These are phyloP conservation scores for Drosophila falleni DNA, from an alignment of 2,888 invertebrate species.

Conservation along the genomic window DNA sequence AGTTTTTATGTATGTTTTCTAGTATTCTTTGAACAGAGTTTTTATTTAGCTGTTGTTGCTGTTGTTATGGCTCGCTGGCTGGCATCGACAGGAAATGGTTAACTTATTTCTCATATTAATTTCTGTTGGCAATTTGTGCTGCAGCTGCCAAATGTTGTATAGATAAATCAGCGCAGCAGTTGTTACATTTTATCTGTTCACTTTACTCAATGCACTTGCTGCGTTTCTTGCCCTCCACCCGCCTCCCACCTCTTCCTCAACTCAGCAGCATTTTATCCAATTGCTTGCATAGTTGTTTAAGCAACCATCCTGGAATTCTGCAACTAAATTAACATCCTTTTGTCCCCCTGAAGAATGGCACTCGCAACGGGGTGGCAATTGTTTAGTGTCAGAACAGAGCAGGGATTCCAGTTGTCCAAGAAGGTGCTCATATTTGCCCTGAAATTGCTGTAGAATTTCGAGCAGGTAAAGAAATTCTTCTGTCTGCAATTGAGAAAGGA, in stretches of 20 bases:
- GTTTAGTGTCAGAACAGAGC: not conserved
- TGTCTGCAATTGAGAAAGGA: not conserved
- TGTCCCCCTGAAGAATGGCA: not conserved
- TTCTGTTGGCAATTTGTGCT: slow-evolving; percentile 65
- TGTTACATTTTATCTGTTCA: slow-evolving; percentile 19
- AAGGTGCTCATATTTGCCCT: slow-evolving; percentile 20
- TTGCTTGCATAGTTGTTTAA: slow-evolving; percentile 32
- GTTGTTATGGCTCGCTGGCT: slow-evolving; percentile 16
- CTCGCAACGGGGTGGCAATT: slow-evolving; percentile 2
- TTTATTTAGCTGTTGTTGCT: slow-evolving; percentile 10
- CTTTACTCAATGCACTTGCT: not conserved
- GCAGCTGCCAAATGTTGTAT: slow-evolving; percentile 19
- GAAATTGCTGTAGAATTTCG: slow-evolving; percentile 14
- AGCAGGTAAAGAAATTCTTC: slow-evolving; percentile 1
- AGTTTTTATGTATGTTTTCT: slow-evolving; percentile 29
- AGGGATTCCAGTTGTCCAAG: not conserved
- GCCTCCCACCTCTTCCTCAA: not conserved
- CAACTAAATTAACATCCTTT: slow-evolving; percentile 36
- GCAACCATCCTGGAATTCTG: slow-evolving; percentile 22
- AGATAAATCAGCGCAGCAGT: slow-evolving; percentile 55
- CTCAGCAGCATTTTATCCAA: slow-evolving; percentile 16
- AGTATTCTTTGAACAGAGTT: slow-evolving; percentile 33
- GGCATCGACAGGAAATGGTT: slow-evolving; percentile 67
- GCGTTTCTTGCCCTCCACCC: not conserved
- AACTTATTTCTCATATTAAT: slow-evolving; percentile 75